phyloP scores from a whole-genome alignment of 23 tunicate genomes.

The Trididemnum nubilum region DNA sequence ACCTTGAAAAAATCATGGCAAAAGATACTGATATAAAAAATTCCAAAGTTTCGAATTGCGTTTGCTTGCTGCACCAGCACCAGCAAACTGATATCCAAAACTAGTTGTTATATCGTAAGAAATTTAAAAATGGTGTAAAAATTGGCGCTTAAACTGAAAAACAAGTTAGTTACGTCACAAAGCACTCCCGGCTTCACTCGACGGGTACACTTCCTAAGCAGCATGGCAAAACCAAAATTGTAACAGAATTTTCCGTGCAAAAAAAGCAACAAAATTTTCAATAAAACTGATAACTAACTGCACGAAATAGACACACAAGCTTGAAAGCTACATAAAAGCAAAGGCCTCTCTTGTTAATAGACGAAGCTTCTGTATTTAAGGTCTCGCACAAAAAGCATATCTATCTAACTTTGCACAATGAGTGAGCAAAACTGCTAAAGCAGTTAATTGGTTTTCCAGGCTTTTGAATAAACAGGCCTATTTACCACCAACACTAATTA shows the following conservation, averaged over 20 bases:
- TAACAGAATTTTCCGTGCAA: not conserved
- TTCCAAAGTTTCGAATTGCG: not conserved
- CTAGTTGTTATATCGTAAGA: too few species aligned
- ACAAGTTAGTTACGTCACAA: not conserved
- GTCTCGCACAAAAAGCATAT: too few species aligned
- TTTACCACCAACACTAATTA: too few species aligned
- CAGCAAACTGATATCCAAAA: not conserved
- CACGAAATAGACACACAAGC: too few species aligned
- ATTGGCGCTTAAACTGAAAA: not conserved
- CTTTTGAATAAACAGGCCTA: too few species aligned
- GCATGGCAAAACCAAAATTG: not conserved
- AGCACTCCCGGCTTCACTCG: too few species aligned
- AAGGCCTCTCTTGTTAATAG: too few species aligned
- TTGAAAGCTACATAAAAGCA: too few species aligned
- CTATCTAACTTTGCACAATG: too few species aligned
- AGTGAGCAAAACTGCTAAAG: too few species aligned
- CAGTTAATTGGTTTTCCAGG: too few species aligned
- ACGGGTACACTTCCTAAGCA: not conserved
- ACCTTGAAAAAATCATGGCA: constrained; percentile 9
- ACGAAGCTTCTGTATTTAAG: too few species aligned
- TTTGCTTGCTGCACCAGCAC: not conserved
- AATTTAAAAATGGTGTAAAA: not conserved
- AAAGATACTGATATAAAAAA: not conserved
- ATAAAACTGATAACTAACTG: not conserved
- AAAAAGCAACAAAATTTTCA: not conserved